These are phyloP conservation scores for Scelioninae gen. 1 DNA, from an alignment of 2,888 invertebrate genomes.

Conservation along the genomic window DNA sequence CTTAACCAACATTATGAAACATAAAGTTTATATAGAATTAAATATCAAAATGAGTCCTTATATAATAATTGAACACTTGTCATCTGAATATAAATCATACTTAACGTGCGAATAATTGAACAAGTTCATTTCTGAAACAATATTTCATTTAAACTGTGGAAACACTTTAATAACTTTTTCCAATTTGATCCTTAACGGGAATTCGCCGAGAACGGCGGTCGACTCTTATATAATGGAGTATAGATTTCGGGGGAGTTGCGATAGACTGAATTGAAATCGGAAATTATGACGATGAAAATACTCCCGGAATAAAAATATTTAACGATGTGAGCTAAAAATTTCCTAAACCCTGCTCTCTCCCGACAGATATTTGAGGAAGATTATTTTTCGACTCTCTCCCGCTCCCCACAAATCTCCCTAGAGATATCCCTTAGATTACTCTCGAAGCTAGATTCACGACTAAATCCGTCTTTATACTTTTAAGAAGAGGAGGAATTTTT, in stretches of 20 bases:
- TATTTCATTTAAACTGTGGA: conserved; percentile 9
- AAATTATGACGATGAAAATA: conserved; percentile 38
- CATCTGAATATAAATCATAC: background rate
- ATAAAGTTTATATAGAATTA: too few relatives aligned
- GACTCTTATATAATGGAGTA: conserved; percentile 30
- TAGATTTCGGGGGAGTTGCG: conserved; percentile 19
- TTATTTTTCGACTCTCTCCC: conserved; percentile 35
- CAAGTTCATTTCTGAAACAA: conserved; percentile 7
- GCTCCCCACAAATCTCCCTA: conserved; percentile 24
- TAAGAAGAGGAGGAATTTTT: conserved; percentile 4
- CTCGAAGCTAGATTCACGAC: conserved; percentile 25
- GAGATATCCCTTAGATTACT: conserved; percentile 44
- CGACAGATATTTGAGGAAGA: conserved; percentile 36
- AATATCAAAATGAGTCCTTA: too few relatives aligned
- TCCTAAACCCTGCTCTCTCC: conserved; percentile 16
- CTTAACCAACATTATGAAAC: too few relatives aligned
- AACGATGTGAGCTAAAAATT: conserved; percentile 36
- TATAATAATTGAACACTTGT: background rate
- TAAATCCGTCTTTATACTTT: conserved; percentile 32
- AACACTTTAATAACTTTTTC: conserved; percentile 21
- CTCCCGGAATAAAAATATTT: conserved; percentile 32
- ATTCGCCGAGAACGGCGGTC: conserved; percentile 12
- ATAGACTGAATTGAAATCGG: conserved; percentile 32
- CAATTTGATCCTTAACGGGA: conserved; percentile 31
- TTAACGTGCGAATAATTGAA: conserved; percentile 3